Evolutionary conservation across 2,113 vertebrate genomes (phyloP).

Genomic region (Echinops telfairi): DNA sequence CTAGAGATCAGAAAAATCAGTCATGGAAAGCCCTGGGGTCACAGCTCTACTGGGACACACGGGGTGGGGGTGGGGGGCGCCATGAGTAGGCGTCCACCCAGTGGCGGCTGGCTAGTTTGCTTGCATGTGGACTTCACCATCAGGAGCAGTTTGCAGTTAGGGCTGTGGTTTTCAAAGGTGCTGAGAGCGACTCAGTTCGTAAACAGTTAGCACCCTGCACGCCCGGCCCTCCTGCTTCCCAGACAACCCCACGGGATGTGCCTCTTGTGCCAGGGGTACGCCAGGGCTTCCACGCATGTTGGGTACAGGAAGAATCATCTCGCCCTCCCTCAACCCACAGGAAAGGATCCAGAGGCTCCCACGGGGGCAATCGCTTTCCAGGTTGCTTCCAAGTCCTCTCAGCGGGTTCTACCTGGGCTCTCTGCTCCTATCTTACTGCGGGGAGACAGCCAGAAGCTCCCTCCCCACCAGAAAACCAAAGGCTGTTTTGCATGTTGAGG

Average conservation of each 20-base stretch:
- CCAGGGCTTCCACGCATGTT: background rate
- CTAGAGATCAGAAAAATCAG: background rate
- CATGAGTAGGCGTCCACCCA: background rate
- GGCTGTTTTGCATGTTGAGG: background rate
- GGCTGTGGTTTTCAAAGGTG: background rate
- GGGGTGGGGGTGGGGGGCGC: background rate
- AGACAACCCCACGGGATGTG: background rate
- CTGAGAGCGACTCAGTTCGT: background rate
- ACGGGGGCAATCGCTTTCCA: background rate
- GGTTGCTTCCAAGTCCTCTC: constrained; percentile 25
- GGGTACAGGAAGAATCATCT: background rate
- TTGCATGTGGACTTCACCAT: background rate
- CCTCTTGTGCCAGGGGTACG: no score
- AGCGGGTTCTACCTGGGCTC: background rate
- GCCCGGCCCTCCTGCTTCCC: background rate
- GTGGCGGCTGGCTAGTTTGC: background rate
- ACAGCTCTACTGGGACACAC: background rate
- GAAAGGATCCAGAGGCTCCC: constrained; percentile 2
- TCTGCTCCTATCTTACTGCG: constrained; percentile 24
- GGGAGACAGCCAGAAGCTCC: background rate
- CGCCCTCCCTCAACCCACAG: background rate
- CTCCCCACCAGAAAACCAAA: constrained; percentile 61
- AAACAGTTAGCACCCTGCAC: background rate
- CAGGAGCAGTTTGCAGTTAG: background rate
- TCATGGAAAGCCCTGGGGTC: background rate